Conservation (phyloP, 1,140 invertebrate species). For the Nephotettix cincticeps region DNA sequence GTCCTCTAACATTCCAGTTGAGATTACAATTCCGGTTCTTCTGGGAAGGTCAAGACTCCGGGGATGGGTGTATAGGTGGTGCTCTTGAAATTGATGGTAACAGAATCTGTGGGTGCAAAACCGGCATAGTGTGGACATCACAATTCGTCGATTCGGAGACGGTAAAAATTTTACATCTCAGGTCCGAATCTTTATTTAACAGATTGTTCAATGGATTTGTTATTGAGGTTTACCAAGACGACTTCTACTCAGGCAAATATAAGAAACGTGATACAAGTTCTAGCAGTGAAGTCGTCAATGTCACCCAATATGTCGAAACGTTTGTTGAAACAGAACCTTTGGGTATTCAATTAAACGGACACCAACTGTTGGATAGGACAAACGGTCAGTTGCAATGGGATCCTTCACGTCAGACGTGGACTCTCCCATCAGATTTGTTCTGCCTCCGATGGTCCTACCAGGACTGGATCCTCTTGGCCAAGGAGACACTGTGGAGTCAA, state of each 20-base stretch:
- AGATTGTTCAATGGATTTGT: slow-evolving; percentile 16
- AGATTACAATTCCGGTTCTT: slow-evolving; percentile 57
- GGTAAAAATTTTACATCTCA: neutral
- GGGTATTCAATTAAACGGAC: neutral
- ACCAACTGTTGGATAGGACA: neutral
- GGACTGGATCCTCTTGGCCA: neutral
- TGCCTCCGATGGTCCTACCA: slow-evolving; percentile 6
- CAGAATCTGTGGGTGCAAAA: slow-evolving; percentile 56
- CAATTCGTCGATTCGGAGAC: neutral
- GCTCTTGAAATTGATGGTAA: slow-evolving; percentile 56
- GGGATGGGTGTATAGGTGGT: slow-evolving; percentile 49
- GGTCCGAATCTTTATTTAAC: neutral
- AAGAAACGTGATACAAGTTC: neutral
- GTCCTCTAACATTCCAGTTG: slow-evolving; percentile 51
- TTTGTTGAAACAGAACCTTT: neutral
- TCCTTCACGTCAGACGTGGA: neutral
- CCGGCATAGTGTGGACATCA: slow-evolving; percentile 42
- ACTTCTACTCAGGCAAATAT: neutral
- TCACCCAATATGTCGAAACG: slow-evolving; percentile 6
- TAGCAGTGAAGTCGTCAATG: neutral
- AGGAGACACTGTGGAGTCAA: slow-evolving; percentile 1
- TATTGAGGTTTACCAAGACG: slow-evolving; percentile 15
- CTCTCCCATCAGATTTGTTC: neutral
- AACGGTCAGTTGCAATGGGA: neutral
- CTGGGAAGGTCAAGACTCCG: slow-evolving; percentile 48